A percentile compares a stretch with the other conserved stretches of the same genome.
phyloP scores from a whole-genome alignment of 2,113 vertebrate genomes.

The Panthera leo region DNA sequence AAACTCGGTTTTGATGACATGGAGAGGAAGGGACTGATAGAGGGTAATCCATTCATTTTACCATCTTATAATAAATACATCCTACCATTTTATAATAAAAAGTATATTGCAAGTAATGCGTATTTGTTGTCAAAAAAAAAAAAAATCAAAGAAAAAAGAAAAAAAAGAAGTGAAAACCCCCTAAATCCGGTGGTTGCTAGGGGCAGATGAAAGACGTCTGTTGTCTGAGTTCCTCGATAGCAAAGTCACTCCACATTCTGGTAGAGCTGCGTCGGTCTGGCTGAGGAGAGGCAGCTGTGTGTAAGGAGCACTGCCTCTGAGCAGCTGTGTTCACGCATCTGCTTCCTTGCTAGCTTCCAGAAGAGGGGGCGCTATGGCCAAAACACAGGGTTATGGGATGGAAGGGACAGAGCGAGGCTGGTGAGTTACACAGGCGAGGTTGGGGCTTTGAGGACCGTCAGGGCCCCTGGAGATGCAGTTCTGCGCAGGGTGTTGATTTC shows the following conservation, averaged over 20 bases:
- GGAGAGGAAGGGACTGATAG: background rate
- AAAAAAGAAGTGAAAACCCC: background rate
- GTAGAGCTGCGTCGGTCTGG: accelerated
- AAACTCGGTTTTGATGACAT: background rate
- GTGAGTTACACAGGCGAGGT: accelerated
- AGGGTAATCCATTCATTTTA: background rate
- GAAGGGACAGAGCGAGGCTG: background rate
- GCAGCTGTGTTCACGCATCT: background rate
- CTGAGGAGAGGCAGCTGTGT: background rate
- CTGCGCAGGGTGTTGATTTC: accelerated
- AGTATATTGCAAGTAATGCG: background rate
- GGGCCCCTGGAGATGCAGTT: background rate
- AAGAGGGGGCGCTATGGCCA: background rate
- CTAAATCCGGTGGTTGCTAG: background rate
- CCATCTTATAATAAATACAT: background rate
- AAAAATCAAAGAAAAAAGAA: background rate
- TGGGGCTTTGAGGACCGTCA: background rate
- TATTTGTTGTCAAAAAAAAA: background rate
- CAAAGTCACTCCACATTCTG: background rate
- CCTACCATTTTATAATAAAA: background rate
- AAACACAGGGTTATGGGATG: background rate
- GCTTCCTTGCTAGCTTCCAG: background rate
- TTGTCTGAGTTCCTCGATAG: background rate
- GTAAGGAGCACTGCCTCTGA: background rate
- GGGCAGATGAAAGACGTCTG: background rate